Conservation (phyloP, 1,140 invertebrate genomes). For the Leptopilina boulardi region DNA sequence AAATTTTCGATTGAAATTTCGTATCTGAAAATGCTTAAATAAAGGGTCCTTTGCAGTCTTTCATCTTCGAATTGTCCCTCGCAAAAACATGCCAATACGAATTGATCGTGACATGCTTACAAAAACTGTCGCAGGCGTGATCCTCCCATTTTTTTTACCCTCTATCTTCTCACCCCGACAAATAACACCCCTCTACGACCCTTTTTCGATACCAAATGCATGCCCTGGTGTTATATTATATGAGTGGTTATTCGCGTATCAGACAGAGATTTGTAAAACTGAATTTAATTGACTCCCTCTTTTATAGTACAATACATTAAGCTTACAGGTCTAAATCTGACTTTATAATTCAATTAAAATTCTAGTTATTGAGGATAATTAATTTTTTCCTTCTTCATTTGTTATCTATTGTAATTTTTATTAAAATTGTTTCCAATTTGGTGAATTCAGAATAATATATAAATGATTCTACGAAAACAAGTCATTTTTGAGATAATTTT, state of each 20-base stretch:
- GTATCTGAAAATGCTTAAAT: slow-evolving; percentile 3
- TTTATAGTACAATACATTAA: neutral
- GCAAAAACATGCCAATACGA: slow-evolving; percentile 37
- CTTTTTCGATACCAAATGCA: slow-evolving; percentile 25
- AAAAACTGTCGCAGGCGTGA: slow-evolving; percentile 43
- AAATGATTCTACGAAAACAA: too few relatives aligned
- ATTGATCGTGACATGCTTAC: slow-evolving; percentile 43
- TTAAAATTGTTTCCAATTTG: too few relatives aligned
- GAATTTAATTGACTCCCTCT: slow-evolving; percentile 26
- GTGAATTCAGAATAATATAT: too few relatives aligned
- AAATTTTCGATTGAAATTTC: neutral
- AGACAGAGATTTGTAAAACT: slow-evolving; percentile 31
- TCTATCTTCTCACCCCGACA: slow-evolving; percentile 10
- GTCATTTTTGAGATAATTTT: too few relatives aligned
- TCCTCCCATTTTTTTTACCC: slow-evolving; percentile 33
- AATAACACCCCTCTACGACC: slow-evolving; percentile 20
- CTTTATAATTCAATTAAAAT: too few relatives aligned
- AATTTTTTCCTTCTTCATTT: too few relatives aligned
- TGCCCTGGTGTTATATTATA: slow-evolving; percentile 20
- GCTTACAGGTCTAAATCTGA: neutral
- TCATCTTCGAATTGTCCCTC: slow-evolving; percentile 13
- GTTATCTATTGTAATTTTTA: too few relatives aligned
- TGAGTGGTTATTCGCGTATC: slow-evolving; percentile 27
- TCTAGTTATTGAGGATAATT: too few relatives aligned
- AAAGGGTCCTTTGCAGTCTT: slow-evolving; percentile 16